These are phyloP conservation scores for Pteronura brasiliensis DNA, from an alignment of 2,113 vertebrate species.

Conservation along the genomic window DNA sequence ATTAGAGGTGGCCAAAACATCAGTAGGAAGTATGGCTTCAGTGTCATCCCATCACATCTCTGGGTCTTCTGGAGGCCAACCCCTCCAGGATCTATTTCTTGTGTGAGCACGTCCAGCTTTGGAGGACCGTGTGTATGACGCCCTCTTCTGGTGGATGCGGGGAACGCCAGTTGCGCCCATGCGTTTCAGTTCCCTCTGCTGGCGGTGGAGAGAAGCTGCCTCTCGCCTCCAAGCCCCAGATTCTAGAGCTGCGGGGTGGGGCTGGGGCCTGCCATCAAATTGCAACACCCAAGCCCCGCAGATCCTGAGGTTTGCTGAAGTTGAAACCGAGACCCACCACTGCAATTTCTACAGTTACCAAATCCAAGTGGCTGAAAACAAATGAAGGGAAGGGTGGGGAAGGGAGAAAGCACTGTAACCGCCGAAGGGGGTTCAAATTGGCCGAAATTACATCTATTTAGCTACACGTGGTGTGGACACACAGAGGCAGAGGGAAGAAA, in stretches of 20 bases:
- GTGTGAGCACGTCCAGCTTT: neutral
- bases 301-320: neutral
- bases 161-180: neutral
- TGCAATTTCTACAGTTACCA: neutral
- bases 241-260: neutral
- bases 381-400: neutral
- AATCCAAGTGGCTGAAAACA: neutral
- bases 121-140: neutral
- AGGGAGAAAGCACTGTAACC: neutral
- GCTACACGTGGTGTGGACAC: neutral
- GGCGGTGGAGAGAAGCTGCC: neutral
- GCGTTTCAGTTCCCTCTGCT: neutral
- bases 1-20: neutral
- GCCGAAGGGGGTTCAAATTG: neutral
- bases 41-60: too few relatives aligned
- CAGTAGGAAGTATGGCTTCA: too few relatives aligned
- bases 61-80: neutral
- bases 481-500: neutral
- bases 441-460: neutral
- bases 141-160: constrained; percentile 64
- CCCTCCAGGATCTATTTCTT: accelerated
- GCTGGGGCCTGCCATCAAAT: neutral
- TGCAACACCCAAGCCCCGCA: neutral
- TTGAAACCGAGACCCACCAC: neutral
- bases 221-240: accelerated